Percentiles rank a stretch among this genome's conserved stretches.
Evolutionary conservation across 2,797 vertebrate genomes (phyloP).

Genomic region (Sebastes alutus): DNA sequence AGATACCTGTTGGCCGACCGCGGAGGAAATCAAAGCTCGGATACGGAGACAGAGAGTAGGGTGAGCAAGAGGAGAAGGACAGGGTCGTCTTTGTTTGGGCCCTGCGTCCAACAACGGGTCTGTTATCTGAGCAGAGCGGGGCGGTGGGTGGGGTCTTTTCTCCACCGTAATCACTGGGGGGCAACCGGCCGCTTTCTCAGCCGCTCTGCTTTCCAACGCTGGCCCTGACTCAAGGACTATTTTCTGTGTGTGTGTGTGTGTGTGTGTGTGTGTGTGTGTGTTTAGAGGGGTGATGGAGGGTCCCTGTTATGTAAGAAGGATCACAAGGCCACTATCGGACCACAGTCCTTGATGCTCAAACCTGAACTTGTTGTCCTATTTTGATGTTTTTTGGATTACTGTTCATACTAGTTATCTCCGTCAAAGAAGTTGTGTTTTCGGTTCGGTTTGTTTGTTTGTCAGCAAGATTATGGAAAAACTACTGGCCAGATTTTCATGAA

Average conservation of each 20-base stretch:
- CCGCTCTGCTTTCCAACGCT: conserved; percentile 81
- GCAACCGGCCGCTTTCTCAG: conserved; percentile 80
- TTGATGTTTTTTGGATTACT: background rate
- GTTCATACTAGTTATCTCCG: background rate
- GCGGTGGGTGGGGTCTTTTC: conserved; percentile 73
- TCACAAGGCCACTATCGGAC: conserved; percentile 9
- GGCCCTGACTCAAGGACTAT: conserved; percentile 76
- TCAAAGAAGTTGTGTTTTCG: background rate
- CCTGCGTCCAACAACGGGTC: conserved; percentile 76
- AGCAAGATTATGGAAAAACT: background rate
- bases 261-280: conserved; percentile 23
- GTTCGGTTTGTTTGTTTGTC: background rate
- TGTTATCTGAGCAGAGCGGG: conserved; percentile 75
- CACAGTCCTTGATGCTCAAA: conserved; percentile 4
- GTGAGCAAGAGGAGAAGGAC: conserved; percentile 67
- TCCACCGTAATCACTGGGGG: conserved; percentile 74
- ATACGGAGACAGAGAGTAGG: conserved; percentile 55
- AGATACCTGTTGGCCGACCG: conserved; percentile 76
- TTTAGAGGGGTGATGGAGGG: background rate
- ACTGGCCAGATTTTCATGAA: background rate
- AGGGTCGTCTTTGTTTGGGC: conserved; percentile 84
- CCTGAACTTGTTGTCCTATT: background rate
- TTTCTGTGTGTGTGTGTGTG: conserved; percentile 45
- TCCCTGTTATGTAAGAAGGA: conserved; percentile 37
- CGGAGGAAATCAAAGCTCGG: conserved; percentile 81